These are phyloP conservation scores for Pectinophora gossypiella DNA, from an alignment of 1,140 invertebrate genomes.

Conservation along the genomic window DNA sequence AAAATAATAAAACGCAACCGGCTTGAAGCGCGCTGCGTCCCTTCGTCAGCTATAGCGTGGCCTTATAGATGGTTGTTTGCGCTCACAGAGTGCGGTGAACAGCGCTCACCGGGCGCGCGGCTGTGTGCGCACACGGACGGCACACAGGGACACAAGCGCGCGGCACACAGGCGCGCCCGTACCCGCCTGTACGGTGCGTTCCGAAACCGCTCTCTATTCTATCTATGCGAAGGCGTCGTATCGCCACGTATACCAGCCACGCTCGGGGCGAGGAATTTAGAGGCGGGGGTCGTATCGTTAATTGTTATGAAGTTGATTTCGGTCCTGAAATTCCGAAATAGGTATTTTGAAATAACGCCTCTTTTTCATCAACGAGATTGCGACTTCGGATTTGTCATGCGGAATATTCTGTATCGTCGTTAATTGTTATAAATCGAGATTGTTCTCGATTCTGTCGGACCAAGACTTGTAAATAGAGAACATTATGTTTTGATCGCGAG, in stretches of 20 bases:
- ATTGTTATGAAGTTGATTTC: slow-evolving; percentile 75
- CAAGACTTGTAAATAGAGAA: slow-evolving; percentile 16
- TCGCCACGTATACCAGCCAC: slow-evolving; percentile 70
- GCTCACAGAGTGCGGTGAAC: slow-evolving; percentile 75
- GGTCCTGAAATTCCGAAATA: slow-evolving; percentile 74
- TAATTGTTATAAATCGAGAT: slow-evolving; percentile 40
- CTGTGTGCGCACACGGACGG: slow-evolving; percentile 55
- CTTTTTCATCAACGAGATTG: slow-evolving; percentile 45
- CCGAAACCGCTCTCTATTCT: slow-evolving; percentile 74
- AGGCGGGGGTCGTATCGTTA: slow-evolving; percentile 74
- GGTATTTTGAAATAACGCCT: slow-evolving; percentile 71
- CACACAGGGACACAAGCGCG: slow-evolving; percentile 29
- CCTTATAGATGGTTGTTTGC: slow-evolving; percentile 76
- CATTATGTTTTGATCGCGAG: slow-evolving; percentile 23
- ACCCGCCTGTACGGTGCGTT: slow-evolving; percentile 59
- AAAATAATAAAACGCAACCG: slow-evolving; percentile 30
- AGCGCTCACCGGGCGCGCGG: slow-evolving; percentile 67
- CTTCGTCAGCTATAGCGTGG: slow-evolving; percentile 74
- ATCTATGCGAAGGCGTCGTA: slow-evolving; percentile 74
- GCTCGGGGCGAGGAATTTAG: slow-evolving; percentile 73
- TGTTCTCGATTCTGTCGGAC: not conserved
- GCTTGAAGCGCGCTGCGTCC: slow-evolving; percentile 52
- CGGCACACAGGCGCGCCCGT: slow-evolving; percentile 42
- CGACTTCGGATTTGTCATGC: slow-evolving; percentile 17
- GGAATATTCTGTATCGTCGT: slow-evolving; percentile 13